These are phyloP conservation scores for Parus major DNA, from an alignment of 2,113 vertebrate species.

Conservation along the genomic window DNA sequence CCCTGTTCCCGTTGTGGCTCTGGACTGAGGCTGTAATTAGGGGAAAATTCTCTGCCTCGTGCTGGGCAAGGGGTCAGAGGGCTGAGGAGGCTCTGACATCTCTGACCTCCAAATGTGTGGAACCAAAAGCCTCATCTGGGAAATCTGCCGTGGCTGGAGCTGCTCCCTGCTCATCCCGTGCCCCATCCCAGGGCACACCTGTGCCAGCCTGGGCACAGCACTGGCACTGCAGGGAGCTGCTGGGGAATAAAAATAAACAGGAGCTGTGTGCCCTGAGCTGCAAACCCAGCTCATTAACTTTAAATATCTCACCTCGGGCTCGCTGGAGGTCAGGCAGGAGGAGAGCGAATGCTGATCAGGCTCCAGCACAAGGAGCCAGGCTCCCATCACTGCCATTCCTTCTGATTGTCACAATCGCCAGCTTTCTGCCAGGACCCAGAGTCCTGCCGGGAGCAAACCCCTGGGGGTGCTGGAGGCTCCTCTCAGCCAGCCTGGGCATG, in stretches of 20 bases:
- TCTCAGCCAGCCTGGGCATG: neutral
- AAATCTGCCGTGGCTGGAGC: neutral
- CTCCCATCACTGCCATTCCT: neutral
- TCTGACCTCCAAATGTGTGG: neutral
- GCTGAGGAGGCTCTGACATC: neutral
- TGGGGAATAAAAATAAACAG: conserved; percentile 51
- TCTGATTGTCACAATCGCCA: neutral
- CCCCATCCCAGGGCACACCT: neutral
- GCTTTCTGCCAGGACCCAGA: neutral
- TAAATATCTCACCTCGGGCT: conserved; percentile 52
- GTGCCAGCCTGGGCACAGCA: neutral
- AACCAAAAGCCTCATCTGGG: neutral
- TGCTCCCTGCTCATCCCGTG: neutral
- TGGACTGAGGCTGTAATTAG: neutral
- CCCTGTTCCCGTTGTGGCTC: fast-evolving
- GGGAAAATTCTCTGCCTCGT: neutral
- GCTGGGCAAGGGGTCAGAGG: neutral
- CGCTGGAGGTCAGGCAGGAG: conserved; percentile 34
- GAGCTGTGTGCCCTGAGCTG: neutral
- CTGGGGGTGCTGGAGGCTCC: neutral
- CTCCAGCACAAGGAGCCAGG: neutral
- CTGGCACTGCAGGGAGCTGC: neutral
- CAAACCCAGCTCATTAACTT: conserved; percentile 44
- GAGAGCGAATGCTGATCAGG: neutral
- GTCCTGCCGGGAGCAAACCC: neutral